Conservation (phyloP, 2,113 vertebrate genomes). For the Archilochus colubris region DNA sequence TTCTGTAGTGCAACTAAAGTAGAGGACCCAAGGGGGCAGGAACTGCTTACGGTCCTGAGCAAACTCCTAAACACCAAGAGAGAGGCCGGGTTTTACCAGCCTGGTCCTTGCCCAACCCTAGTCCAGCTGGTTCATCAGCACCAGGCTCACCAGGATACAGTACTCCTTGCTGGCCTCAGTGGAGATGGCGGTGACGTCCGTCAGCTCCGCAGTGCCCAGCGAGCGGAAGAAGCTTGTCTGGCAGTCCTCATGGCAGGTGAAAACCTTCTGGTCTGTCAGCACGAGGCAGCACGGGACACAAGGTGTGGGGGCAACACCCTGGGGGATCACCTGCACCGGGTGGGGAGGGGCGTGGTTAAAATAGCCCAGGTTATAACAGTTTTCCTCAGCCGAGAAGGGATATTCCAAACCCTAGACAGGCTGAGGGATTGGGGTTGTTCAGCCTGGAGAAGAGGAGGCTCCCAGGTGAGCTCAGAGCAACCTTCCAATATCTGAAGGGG, state of each 20-base stretch:
- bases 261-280: conserved; percentile 82
- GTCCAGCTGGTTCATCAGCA: rapidly evolving
- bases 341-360: background rate
- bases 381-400: too few species aligned
- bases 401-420: too few species aligned
- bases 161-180: conserved; percentile 84
- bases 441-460: too few species aligned
- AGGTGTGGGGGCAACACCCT: conserved; percentile 84
- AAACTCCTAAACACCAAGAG: conserved; percentile 83
- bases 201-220: conserved; percentile 81
- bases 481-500: too few species aligned
- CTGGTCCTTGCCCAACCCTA: rapidly evolving
- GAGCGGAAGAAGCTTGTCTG: conserved; percentile 98
- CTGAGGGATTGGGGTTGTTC: too few species aligned
- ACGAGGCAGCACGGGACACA: conserved; percentile 96
- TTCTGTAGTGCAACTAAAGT: conserved; percentile 90
- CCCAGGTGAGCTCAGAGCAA: too few species aligned
- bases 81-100: background rate
- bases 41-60: conserved; percentile 83
- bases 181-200: conserved; percentile 77
- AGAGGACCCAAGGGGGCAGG: conserved; percentile 91
- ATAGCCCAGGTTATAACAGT: too few species aligned
- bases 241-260: conserved; percentile 96
- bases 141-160: conserved; percentile 87
- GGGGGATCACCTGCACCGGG: conserved; percentile 85